Evolutionary conservation across 2,797 vertebrate genomes (phyloP), one percentile per base, ranked within the genome.

Genomic region (Premnoplex brunnescens): DNA sequence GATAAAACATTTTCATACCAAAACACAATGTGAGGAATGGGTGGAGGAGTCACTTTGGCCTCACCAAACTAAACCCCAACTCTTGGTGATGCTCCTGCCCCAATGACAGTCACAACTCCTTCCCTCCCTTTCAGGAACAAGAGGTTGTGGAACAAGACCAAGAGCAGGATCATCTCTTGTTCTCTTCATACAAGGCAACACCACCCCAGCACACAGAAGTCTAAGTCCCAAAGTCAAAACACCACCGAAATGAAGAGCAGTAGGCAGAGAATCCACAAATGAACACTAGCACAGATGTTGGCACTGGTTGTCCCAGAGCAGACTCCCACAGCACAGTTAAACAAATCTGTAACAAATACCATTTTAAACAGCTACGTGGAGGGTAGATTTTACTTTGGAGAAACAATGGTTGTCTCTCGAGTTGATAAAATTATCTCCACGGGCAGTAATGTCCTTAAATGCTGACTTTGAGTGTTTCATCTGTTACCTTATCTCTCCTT

Each of bases 381-480:
- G 32, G 28, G 49, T 19, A 78, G 23, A 46, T 71, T 93, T 88
- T 37, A 71, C 75, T 64, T 88, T 48, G 49, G 6, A 68, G 27
- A 6, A 56, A 66, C 82, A 79, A 75, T 1, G 13, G 43, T 66
- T 89, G 76, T 89, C 82, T 81, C 72, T 78, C 36, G 24, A 43
- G 62, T 62, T 86, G 93, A 92, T 76, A 80, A 94, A 91, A 92
- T 95, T 89, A 92, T 93, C 93, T 94, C 87, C 66, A 78, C 88
- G 75, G 79, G 82, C 89, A 94, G 79, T 88, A 84, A 84, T 37
- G 85, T 84, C 92, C 92, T 90, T 94, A 93, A 95, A 96, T 49
- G 89, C 79, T 78, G 92, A 95, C 89, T 88, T 89, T 46, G 85
- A 90, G 58, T 41, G 72, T 92, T 93, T 95, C 37, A 59, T 85